phyloP scores from a whole-genome alignment of 2,888 invertebrate species.

The Chrysina gloriosa region DNA sequence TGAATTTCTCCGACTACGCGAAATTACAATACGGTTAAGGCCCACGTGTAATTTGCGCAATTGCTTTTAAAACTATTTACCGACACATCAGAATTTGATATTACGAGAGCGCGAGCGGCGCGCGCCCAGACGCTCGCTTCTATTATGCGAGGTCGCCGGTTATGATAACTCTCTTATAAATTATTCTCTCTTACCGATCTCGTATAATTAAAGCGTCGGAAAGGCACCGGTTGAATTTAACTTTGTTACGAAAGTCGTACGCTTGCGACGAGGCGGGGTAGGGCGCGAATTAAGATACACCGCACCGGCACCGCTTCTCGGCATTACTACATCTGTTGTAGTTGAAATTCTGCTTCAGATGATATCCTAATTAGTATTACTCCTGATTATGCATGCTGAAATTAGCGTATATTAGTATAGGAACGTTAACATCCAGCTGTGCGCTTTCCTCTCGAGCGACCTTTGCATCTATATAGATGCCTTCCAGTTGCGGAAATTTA shows the following conservation, averaged over 20 bases:
- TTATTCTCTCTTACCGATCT: slow-evolving; percentile 33
- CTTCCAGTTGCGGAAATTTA: too few relatives aligned
- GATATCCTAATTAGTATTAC: slow-evolving; percentile 48
- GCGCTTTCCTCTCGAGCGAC: too few relatives aligned
- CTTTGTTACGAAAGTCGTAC: slow-evolving; percentile 37
- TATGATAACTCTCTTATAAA: slow-evolving; percentile 26
- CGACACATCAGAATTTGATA: background rate
- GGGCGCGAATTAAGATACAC: too few relatives aligned
- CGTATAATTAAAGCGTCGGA: slow-evolving; percentile 27
- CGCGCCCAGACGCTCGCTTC: background rate
- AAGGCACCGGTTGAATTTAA: slow-evolving; percentile 34
- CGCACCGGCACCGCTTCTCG: background rate
- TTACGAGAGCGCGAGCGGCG: background rate
- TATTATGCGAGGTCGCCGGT: slow-evolving; percentile 9
- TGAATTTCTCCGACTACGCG: background rate
- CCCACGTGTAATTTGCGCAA: background rate
- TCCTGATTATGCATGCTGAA: slow-evolving; percentile 47
- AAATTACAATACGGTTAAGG: background rate
- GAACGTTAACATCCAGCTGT: slow-evolving; percentile 24
- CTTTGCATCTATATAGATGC: too few relatives aligned
- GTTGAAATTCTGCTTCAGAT: slow-evolving; percentile 45
- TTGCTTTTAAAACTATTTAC: slow-evolving; percentile 21
- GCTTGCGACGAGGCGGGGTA: background rate
- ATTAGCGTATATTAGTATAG: slow-evolving; percentile 46
- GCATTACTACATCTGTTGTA: slow-evolving; percentile 47